These are phyloP conservation scores for Reinhardtius hippoglossoides DNA, from an alignment of 2,113 vertebrate genomes.

Conservation along the genomic window DNA sequence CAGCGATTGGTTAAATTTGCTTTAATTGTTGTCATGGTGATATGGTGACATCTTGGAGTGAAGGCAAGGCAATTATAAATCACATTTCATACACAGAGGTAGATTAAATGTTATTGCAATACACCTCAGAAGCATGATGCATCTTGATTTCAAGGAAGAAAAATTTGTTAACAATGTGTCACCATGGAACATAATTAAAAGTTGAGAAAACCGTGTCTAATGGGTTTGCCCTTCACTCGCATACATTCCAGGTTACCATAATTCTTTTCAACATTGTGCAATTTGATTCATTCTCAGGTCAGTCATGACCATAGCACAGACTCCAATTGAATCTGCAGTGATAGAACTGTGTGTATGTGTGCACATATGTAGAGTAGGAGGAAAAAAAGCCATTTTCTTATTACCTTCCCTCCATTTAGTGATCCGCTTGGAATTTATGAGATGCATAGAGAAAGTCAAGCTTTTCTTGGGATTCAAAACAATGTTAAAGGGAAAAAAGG, in stretches of 20 bases:
- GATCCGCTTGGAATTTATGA: constrained; percentile 49
- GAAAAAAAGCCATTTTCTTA: constrained; percentile 18
- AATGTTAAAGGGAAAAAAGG: constrained; percentile 25
- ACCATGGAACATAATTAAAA: background rate
- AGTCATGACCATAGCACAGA: background rate
- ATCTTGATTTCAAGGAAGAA: no score
- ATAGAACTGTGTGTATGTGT: background rate
- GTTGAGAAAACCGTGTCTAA: no score
- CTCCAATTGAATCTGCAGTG: background rate
- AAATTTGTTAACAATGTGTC: no score
- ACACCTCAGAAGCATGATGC: no score
- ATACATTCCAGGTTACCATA: no score
- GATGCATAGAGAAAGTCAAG: constrained; percentile 49
- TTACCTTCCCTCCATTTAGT: constrained; percentile 32
- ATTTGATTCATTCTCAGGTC: background rate
- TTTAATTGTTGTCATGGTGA: background rate
- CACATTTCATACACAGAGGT: no score
- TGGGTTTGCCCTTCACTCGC: background rate
- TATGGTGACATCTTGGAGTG: no score
- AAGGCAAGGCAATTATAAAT: no score
- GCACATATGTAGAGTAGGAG: background rate
- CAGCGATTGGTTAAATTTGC: background rate
- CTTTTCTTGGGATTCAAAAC: constrained; percentile 39
- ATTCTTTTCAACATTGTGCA: background rate
- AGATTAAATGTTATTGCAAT: no score